phyloP scores from a whole-genome alignment of 2,888 invertebrate species.

The Rotaria macrura region DNA sequence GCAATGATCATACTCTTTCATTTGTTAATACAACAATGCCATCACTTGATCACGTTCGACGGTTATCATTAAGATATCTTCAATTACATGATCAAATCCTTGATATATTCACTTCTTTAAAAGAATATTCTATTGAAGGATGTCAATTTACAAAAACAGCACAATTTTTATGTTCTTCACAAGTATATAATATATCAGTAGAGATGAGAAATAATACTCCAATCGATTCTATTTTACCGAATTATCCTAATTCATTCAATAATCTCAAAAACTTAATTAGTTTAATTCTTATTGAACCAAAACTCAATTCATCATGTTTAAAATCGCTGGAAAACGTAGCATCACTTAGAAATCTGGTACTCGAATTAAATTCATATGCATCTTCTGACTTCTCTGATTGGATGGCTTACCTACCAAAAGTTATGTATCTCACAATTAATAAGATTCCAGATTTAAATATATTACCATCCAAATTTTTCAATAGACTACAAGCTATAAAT shows the following conservation, averaged over 20 bases:
- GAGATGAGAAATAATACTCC: background rate
- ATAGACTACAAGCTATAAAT: background rate
- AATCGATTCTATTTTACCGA: background rate
- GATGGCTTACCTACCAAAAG: accelerated
- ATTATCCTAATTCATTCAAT: background rate
- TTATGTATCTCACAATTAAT: background rate
- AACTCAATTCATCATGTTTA: background rate
- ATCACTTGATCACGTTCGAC: too few species aligned
- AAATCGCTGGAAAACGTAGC: background rate
- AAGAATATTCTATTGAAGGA: background rate
- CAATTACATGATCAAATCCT: background rate
- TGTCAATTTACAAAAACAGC: background rate
- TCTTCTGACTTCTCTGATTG: background rate
- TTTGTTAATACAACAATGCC: background rate
- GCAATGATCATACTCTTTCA: background rate
- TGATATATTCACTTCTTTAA: background rate
- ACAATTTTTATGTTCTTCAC: background rate
- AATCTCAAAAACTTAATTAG: background rate
- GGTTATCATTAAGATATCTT: background rate
- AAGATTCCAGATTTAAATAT: background rate
- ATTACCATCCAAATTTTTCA: background rate
- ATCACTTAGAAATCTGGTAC: background rate
- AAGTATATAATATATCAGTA: background rate
- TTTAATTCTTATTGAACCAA: background rate
- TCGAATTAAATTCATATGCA: background rate